Percentiles rank a stretch among this genome's conserved stretches.
These are phyloP conservation scores for Hyles lineata DNA, from an alignment of 2,888 invertebrate genomes.

Conservation along the genomic window DNA sequence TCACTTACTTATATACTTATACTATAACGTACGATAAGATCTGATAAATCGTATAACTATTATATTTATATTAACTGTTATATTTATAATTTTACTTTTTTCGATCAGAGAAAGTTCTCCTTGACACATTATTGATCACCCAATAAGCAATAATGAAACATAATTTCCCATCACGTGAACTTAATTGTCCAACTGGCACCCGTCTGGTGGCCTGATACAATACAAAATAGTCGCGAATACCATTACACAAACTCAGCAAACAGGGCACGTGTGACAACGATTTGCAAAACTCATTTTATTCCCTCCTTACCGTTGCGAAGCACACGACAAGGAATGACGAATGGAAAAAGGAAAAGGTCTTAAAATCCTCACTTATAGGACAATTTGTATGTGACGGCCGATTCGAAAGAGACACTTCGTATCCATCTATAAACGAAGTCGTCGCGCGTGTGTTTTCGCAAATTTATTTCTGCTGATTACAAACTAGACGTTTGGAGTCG, in stretches of 20 bases:
- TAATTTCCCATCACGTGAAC: constrained; percentile 10
- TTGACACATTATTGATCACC: background rate
- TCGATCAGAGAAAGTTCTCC: background rate
- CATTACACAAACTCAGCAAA: constrained; percentile 32
- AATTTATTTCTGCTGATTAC: constrained; percentile 38
- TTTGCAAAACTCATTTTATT: constrained; percentile 72
- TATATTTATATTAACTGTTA: too few species aligned
- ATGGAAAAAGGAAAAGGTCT: constrained; percentile 76
- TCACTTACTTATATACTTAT: too few species aligned
- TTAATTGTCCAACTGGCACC: constrained; percentile 18
- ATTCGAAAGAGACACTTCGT: constrained; percentile 69
- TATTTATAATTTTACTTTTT: background rate
- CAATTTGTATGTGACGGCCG: constrained; percentile 72
- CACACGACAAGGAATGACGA: constrained; percentile 72
- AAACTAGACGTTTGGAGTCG: background rate
- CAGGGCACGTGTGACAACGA: constrained; percentile 64
- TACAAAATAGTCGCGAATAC: constrained; percentile 28
- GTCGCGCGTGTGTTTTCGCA: constrained; percentile 60
- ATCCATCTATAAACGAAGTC: constrained; percentile 60
- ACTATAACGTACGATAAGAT: too few species aligned
- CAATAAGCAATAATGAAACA: background rate
- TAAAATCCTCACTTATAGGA: constrained; percentile 55
- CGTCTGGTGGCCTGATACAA: constrained; percentile 21
- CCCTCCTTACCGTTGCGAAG: constrained; percentile 74
- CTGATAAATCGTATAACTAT: too few species aligned